These are phyloP conservation scores for Trichonephila inaurata DNA, from an alignment of 1,140 invertebrate genomes.

Conservation along the genomic window DNA sequence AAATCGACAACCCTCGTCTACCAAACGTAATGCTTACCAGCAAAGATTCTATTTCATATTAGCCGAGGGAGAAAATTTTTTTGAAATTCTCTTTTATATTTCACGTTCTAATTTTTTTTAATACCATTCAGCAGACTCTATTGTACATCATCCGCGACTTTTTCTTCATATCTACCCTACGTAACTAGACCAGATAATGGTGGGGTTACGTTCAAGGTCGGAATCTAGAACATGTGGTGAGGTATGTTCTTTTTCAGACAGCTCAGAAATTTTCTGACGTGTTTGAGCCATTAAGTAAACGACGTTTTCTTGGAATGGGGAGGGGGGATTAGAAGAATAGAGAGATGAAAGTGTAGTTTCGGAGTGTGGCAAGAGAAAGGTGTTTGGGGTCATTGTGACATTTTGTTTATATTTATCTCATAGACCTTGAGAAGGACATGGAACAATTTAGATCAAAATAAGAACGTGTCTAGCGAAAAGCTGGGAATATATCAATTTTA, in stretches of 20 bases:
- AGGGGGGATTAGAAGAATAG: not conserved
- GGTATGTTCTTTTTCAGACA: not conserved
- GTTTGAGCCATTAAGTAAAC: not conserved
- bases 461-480: not conserved
- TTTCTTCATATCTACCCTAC: not conserved
- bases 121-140: not conserved
- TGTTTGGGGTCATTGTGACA: too few relatives aligned
- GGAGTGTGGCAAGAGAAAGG: not conserved
- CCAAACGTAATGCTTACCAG: not conserved
- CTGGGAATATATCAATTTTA: not conserved
- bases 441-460: too few relatives aligned
- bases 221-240: slow-evolving; percentile 4
- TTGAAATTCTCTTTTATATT: not conserved
- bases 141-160: not conserved
- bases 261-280: not conserved
- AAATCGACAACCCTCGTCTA: not conserved
- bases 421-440: not conserved
- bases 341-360: not conserved
- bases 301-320: not conserved
- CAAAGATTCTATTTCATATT: not conserved
- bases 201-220: slow-evolving; percentile 34
- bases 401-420: not conserved
- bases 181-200: slow-evolving; percentile 38
- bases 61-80: not conserved
- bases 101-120: not conserved